Base-by-base conservation (phyloP, 2,113 vertebrate genomes). In the Caracal caracal region DNA sequence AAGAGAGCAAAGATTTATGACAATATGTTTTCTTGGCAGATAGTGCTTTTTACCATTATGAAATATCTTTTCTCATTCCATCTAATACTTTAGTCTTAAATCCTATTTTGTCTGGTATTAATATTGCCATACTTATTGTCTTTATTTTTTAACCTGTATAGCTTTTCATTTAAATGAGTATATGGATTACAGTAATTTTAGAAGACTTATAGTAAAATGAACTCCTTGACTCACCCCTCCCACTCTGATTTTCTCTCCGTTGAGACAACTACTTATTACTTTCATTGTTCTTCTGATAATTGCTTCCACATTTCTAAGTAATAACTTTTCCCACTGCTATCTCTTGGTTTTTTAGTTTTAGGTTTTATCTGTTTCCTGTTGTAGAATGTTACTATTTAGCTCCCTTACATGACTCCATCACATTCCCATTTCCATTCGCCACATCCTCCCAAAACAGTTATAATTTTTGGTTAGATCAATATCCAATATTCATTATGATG, bases 241-340 rank as follows among this genome's bases (percentile, higher is more conserved):
- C 9, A 37, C 51, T 75, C 82, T 15, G 35, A 70, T 22, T 93
- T 91, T 82, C n/a, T 86, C 47, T 86, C 49, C 13, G 61, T 71
- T 20, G 24, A 82, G 35, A 28, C 49, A 87, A 90, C 7, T 11
- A 56, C 26, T 93, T 30, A 19, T n/a, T 66, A 65, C 17, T 59
- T 33, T 61, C 40, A 59, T 47, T 75, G 63, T 53, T 66, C 51
- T 78, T 80, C 20, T 20, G 56, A 86, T 94, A 95, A 93, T 94
- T 92, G 59, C 90, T 94, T 96, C 79, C 92, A 90, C 13, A 90
- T 90, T 87, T 96, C 87, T 70, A 84, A 90, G 82, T 59, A 84
- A 71, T 68, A 59, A 78, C 35, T 71, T 71, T 76, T 75, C 70
- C 63, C n/a, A 28, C 66, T 35, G 30, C 19, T 53, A 33, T 40